Conservation (phyloP, 2,113 vertebrate genomes). For the Odocoileus hemionus region DNA sequence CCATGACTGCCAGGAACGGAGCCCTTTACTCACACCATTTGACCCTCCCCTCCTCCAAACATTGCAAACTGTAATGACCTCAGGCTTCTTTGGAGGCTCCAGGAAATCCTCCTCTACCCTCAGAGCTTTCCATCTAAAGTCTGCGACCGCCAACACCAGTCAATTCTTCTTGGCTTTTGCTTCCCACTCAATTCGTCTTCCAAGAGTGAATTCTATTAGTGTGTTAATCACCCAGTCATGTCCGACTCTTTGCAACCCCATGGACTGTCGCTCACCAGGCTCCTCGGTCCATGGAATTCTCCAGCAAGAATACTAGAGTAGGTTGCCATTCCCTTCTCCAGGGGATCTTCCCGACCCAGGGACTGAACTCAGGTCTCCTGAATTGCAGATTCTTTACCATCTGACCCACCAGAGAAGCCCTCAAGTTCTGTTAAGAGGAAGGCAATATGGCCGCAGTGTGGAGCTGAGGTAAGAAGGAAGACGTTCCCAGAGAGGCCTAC, state of each 20-base stretch:
- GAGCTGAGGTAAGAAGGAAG: background rate
- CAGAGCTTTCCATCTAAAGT: background rate
- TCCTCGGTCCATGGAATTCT: background rate
- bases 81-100: background rate
- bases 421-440: background rate
- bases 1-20: background rate
- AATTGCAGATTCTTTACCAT: background rate
- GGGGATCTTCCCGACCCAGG: background rate
- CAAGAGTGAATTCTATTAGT: background rate
- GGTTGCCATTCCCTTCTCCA: background rate
- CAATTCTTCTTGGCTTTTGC: background rate
- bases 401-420: background rate
- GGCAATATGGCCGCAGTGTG: background rate
- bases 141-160: background rate
- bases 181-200: background rate
- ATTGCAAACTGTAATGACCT: background rate
- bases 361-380: background rate
- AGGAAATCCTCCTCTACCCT: background rate
- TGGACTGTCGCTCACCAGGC: background rate
- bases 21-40: background rate
- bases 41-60: background rate
- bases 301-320: background rate
- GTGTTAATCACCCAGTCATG: background rate
- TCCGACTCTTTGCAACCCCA: background rate
- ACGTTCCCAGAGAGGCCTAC: background rate